Evolutionary conservation across 2,797 vertebrate genomes (phyloP).

Genomic region (Spinus pinus): DNA sequence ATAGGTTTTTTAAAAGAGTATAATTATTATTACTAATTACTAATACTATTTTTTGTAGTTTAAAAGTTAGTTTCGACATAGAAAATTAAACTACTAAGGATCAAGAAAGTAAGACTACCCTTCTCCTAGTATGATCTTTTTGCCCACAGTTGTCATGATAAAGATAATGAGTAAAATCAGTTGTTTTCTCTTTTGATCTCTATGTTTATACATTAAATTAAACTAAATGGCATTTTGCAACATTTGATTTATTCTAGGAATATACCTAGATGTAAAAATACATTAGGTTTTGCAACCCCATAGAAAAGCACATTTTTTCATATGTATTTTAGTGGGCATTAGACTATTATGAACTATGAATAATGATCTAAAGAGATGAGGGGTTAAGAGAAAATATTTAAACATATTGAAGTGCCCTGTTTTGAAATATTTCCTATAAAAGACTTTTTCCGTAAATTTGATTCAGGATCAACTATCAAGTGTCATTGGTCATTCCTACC

Average conservation of each 20-base stretch:
- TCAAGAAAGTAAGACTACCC: neutral
- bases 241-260: neutral
- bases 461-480: constrained; percentile 13
- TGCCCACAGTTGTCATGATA: neutral
- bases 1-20: neutral
- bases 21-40: neutral
- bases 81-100: neutral
- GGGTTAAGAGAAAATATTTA: neutral
- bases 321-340: neutral
- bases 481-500: neutral
- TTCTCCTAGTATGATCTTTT: neutral
- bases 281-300: neutral
- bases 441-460: neutral
- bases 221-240: neutral
- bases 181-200: neutral
- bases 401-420: neutral
- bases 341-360: neutral
- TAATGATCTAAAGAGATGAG: neutral
- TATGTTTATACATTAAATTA: neutral
- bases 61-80: neutral
- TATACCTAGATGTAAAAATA: neutral
- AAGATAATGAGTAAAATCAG: neutral
- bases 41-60: neutral
- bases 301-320: neutral
- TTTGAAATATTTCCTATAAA: neutral